Evolutionary conservation across 2,888 invertebrate genomes (phyloP).

Genomic region (Hesperia comma): DNA sequence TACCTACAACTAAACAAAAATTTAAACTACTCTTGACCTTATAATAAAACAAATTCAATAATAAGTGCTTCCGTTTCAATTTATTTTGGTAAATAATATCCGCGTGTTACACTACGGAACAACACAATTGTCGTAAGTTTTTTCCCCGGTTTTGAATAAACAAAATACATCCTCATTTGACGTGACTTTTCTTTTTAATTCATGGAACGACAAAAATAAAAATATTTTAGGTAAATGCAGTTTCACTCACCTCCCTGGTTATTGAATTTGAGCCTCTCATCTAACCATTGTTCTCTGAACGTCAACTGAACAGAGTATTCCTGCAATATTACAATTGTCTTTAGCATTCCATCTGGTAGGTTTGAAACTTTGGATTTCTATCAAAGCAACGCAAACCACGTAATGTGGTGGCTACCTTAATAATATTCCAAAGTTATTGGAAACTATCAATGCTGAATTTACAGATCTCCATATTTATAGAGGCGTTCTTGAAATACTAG

Average conservation of each 20-base stretch:
- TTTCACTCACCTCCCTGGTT: constrained; percentile 89
- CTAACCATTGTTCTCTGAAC: constrained; percentile 98
- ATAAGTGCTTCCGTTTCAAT: too few relatives aligned
- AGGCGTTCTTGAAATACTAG: constrained; percentile 20
- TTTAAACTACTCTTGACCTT: too few relatives aligned
- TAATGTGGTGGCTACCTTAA: neutral
- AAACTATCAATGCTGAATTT: constrained; percentile 20
- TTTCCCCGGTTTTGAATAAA: too few relatives aligned
- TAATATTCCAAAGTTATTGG: neutral
- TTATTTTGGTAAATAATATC: too few relatives aligned
- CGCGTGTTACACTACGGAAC: too few relatives aligned
- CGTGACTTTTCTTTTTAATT: neutral
- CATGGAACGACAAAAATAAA: neutral
- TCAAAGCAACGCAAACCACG: constrained; percentile 2
- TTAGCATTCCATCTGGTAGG: constrained; percentile 2
- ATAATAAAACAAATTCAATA: too few relatives aligned
- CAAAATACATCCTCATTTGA: too few relatives aligned
- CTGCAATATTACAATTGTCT: constrained; percentile 80
- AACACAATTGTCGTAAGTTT: too few relatives aligned
- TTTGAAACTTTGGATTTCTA: neutral
- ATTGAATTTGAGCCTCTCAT: constrained; percentile 95
- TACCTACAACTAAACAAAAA: too few relatives aligned
- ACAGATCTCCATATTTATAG: constrained; percentile 4
- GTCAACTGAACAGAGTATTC: constrained; percentile 99
- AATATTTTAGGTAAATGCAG: neutral